A percentile compares a stretch with the other conserved stretches of the same genome.
These are phyloP conservation scores for Halcyon leucocephala DNA, from an alignment of 2,797 vertebrate genomes.

Conservation along the genomic window DNA sequence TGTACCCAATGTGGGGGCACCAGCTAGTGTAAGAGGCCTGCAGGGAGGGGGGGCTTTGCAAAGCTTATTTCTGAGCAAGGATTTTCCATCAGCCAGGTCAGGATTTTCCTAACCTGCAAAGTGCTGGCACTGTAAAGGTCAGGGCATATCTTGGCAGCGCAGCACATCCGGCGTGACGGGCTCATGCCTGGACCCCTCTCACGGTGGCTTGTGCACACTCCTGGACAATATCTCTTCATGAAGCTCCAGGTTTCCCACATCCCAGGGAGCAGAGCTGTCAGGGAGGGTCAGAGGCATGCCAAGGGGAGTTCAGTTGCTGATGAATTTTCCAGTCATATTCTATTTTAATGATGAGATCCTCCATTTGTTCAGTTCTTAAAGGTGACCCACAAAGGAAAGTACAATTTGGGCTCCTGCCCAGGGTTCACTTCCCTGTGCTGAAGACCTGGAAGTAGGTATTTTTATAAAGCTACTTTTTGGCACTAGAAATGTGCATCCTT, in stretches of 20 bases:
- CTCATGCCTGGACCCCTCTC: neutral
- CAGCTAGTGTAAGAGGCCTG: accelerated
- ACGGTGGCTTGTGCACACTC: neutral
- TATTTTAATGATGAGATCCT: constrained; percentile 53
- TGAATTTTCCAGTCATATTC: constrained; percentile 48
- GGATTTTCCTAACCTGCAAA: neutral
- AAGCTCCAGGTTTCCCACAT: neutral
- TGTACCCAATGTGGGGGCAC: accelerated
- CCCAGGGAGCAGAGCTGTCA: neutral
- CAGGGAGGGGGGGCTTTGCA: neutral
- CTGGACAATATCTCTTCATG: accelerated
- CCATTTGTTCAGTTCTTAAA: constrained; percentile 38
- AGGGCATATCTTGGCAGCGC: neutral
- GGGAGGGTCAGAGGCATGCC: neutral
- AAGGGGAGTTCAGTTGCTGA: neutral
- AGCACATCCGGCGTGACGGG: neutral
- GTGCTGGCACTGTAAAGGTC: neutral
- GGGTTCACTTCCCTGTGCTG: neutral
- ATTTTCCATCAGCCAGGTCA: neutral
- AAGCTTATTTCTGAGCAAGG: neutral
- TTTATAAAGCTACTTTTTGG: constrained; percentile 11
- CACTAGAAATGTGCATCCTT: neutral
- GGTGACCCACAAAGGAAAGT: constrained; percentile 52
- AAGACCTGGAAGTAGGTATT: constrained; percentile 15
- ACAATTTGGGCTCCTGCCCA: constrained; percentile 32